A percentile compares a stretch with the other conserved stretches of the same genome.
Evolutionary conservation across 2,888 invertebrate genomes (phyloP).

Genomic region (Drosophila birchii): DNA sequence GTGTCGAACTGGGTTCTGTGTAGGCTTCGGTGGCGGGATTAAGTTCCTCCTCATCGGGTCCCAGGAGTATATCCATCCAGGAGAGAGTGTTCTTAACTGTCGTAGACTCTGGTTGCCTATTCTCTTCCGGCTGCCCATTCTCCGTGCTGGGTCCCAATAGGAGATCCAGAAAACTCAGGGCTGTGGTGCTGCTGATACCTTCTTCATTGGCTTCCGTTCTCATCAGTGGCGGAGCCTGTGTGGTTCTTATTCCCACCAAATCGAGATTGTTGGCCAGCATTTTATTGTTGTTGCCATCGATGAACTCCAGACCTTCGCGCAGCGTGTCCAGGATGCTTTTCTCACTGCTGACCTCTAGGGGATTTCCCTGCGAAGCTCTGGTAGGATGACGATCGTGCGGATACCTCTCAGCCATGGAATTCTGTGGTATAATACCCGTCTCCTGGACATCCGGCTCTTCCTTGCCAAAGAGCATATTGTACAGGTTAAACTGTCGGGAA

Average conservation of each 20-base stretch:
- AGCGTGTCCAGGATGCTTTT: constrained; percentile 83
- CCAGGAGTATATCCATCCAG: constrained; percentile 79
- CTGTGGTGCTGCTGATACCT: constrained; percentile 57
- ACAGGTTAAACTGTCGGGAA: constrained; percentile 83
- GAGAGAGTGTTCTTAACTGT: constrained; percentile 63
- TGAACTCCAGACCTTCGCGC: constrained; percentile 83
- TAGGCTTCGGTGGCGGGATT: constrained; percentile 34
- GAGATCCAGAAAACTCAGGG: constrained; percentile 79
- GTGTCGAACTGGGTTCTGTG: constrained; percentile 31
- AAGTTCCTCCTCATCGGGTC: constrained; percentile 75
- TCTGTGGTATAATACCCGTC: constrained; percentile 43
- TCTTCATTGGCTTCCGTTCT: constrained; percentile 20
- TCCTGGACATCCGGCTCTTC: constrained; percentile 65
- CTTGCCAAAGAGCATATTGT: constrained; percentile 82
- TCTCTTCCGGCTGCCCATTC: constrained; percentile 4
- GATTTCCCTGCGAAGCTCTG: constrained; percentile 34
- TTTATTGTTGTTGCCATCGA: constrained; percentile 82
- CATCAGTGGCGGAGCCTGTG: constrained; percentile 14
- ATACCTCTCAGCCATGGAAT: constrained; percentile 71
- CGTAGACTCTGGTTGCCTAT: constrained; percentile 51
- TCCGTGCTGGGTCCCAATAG: constrained; percentile 76
- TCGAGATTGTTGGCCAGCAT: constrained; percentile 76
- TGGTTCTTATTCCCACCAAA: constrained; percentile 48
- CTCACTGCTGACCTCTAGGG: constrained; percentile 68
- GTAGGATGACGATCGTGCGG: constrained; percentile 79